A percentile compares a stretch with the other conserved stretches of the same genome.
These are phyloP conservation scores for Oceanites oceanicus DNA, from an alignment of 2,113 vertebrate genomes.

Conservation along the genomic window DNA sequence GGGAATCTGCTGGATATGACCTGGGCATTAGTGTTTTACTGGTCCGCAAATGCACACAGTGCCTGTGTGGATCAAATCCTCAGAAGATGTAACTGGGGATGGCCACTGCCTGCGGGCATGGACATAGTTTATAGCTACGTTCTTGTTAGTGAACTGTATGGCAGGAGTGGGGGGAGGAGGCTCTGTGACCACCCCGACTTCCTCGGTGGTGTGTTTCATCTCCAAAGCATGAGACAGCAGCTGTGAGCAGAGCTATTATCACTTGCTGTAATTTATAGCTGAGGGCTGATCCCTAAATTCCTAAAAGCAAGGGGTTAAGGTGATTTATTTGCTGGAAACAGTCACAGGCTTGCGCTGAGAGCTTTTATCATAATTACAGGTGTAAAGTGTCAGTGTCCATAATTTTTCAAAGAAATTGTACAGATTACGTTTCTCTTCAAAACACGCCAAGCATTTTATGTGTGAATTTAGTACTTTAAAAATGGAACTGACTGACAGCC, in stretches of 20 bases:
- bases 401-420: conserved; percentile 12
- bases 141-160: not conserved
- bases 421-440: not conserved
- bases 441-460: not conserved
- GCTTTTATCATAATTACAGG: conserved; percentile 58
- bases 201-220: not conserved
- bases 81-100: not conserved
- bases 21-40: not conserved
- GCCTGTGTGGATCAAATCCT: not conserved
- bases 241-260: conserved; percentile 22
- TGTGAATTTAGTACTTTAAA: not conserved
- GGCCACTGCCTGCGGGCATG: not conserved
- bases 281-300: not conserved
- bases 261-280: conserved; percentile 5
- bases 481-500: not conserved
- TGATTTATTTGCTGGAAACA: conserved; percentile 33
- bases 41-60: not conserved
- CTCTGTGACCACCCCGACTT: not conserved
- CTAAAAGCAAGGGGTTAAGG: conserved; percentile 10
- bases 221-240: not conserved
- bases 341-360: not conserved
- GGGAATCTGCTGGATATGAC: not conserved
- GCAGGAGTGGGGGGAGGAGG: not conserved
- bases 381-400: conserved; percentile 36
- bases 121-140: fast-evolving